Conservation (phyloP, 2,888 invertebrate genomes). For the Melanostoma scalare region DNA sequence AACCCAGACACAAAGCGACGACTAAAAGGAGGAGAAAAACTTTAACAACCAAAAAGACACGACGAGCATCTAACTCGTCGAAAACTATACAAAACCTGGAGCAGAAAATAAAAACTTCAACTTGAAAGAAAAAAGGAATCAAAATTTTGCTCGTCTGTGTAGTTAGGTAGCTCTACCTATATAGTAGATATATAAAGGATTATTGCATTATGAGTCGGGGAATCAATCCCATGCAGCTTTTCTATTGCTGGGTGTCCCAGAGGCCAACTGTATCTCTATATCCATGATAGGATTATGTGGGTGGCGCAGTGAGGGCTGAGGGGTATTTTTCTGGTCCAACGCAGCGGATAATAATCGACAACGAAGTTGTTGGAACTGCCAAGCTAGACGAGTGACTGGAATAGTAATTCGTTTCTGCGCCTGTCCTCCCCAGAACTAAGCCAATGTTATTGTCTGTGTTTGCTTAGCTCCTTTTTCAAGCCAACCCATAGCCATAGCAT, state of each 20-base stretch:
- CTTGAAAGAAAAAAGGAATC: constrained; percentile 49
- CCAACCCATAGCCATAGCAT: constrained; percentile 13
- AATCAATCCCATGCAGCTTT: constrained; percentile 56
- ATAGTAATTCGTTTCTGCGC: constrained; percentile 47
- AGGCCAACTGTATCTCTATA: constrained; percentile 2
- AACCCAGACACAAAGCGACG: constrained; percentile 19
- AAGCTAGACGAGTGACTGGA: constrained; percentile 57
- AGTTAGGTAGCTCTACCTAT: not conserved
- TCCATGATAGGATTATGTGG: constrained; percentile 24
- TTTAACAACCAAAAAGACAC: constrained; percentile 28
- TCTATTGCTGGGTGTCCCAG: constrained; percentile 9
- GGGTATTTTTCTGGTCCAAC: constrained; percentile 61
- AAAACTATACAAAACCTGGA: not conserved
- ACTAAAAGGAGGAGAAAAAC: constrained; percentile 14
- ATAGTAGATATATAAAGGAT: constrained; percentile 35
- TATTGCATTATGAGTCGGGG: constrained; percentile 62
- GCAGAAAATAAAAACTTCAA: constrained; percentile 39
- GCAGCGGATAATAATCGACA: constrained; percentile 64
- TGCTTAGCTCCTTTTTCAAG: constrained; percentile 43
- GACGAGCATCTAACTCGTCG: not conserved
- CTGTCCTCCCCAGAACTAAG: constrained; percentile 17
- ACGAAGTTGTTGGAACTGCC: constrained; percentile 39
- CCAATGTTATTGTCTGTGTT: constrained; percentile 55
- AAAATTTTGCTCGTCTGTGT: constrained; percentile 52
- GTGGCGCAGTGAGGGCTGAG: constrained; percentile 26